These are phyloP conservation scores for Stramonita haemastoma DNA, from an alignment of 2,888 invertebrate species.

Conservation along the genomic window DNA sequence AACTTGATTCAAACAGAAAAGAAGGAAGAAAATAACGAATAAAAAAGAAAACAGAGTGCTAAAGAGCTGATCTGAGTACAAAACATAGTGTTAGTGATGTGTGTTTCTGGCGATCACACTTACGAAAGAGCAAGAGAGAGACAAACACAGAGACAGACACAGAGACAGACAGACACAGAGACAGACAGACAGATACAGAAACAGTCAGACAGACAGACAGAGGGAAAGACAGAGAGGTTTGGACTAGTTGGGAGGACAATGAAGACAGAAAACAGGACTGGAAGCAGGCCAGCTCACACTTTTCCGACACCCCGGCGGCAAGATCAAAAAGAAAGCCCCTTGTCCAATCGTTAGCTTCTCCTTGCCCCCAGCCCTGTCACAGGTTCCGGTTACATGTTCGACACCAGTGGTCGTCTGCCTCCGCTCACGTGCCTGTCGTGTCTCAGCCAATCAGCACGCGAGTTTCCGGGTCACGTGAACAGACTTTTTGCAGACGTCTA, in stretches of 20 bases:
- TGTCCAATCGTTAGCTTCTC: constrained; percentile 27
- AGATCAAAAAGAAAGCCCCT: constrained; percentile 8
- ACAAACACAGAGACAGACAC: no score
- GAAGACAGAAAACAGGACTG: neutral
- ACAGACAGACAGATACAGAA: no score
- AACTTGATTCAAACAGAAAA: no score
- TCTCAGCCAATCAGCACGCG: constrained; percentile 25
- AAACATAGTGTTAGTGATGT: no score
- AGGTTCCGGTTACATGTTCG: constrained; percentile 23
- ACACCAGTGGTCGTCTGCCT: constrained; percentile 28
- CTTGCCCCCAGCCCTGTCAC: neutral
- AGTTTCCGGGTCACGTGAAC: constrained; percentile 28
- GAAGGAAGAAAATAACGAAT: no score
- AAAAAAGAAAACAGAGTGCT: no score
- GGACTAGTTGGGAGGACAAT: neutral
- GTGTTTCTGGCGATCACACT: no score
- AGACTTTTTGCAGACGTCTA: neutral
- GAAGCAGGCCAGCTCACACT: neutral
- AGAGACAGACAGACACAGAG: no score
- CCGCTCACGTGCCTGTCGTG: constrained; percentile 27
- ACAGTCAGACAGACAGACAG: no score
- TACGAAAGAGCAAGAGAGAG: no score
- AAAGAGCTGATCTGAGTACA: no score
- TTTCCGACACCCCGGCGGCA: neutral
- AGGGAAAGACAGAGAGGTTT: no score